A percentile compares a stretch with the other conserved stretches of the same genome.
Evolutionary conservation across 2,888 invertebrate genomes (phyloP).

Genomic region (Drosophila monieri): DNA sequence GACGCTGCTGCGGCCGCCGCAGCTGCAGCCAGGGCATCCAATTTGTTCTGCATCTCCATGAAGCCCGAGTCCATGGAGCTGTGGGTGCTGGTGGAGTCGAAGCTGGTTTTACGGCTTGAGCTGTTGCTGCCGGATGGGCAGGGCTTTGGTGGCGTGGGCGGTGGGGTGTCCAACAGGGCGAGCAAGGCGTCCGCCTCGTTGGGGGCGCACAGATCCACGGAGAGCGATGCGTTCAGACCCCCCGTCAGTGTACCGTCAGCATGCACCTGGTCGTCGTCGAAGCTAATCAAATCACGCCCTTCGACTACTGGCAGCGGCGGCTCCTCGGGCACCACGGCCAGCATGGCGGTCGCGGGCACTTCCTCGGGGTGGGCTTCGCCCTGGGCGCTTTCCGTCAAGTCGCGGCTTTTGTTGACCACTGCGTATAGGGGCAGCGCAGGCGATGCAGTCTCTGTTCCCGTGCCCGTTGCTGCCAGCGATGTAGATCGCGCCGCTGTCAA

Average conservation of each 20-base stretch:
- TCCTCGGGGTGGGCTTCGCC: conserved; percentile 36
- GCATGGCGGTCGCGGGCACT: conserved; percentile 27
- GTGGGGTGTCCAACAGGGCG: conserved; percentile 57
- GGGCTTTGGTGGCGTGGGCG: conserved; percentile 71
- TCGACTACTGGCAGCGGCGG: conserved; percentile 1
- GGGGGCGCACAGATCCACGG: conserved; percentile 72
- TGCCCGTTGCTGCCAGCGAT: conserved; percentile 43
- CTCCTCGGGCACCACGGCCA: conserved; percentile 44
- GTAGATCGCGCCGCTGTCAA: conserved; percentile 72
- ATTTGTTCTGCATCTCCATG: conserved; percentile 83
- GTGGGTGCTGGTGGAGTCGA: conserved; percentile 84
- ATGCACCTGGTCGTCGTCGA: conserved; percentile 72
- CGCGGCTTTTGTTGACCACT: conserved; percentile 77
- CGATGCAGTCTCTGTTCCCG: conserved; percentile 11
- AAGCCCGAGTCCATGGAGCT: conserved; percentile 84
- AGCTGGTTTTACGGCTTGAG: conserved; percentile 84
- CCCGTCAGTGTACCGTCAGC: background rate
- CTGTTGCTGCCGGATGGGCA: conserved; percentile 74
- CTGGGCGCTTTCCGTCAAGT: conserved; percentile 42
- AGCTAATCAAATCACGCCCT: conserved; percentile 81
- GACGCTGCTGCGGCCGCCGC: conserved; percentile 28
- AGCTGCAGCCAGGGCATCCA: conserved; percentile 72
- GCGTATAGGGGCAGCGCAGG: conserved; percentile 76
- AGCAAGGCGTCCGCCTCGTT: conserved; percentile 54
- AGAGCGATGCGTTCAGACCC: conserved; percentile 4